Percentiles rank a stretch among this genome's conserved stretches.
Evolutionary conservation across 1,140 invertebrate genomes (phyloP).

Genomic region (Eriosoma lanigerum): DNA sequence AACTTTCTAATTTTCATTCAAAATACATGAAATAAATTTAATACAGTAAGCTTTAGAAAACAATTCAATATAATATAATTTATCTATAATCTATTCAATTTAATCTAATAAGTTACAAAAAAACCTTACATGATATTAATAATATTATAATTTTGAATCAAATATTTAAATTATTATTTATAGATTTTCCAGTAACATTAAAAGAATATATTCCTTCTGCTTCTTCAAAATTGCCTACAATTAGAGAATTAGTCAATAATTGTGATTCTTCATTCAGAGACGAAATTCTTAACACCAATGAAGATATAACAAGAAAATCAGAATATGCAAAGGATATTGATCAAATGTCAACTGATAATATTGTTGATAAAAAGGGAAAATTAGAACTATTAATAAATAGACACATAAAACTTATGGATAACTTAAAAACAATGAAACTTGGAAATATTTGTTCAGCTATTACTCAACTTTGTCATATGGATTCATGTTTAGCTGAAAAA

Average conservation of each 20-base stretch:
- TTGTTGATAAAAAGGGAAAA: constrained; percentile 42
- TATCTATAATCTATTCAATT: too few species aligned
- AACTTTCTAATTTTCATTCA: too few species aligned
- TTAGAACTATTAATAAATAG: constrained; percentile 65
- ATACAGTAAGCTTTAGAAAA: too few species aligned
- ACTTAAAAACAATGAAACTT: constrained; percentile 74
- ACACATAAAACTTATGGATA: constrained; percentile 83
- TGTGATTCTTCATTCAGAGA: constrained; percentile 38
- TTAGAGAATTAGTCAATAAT: constrained; percentile 41
- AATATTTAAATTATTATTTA: neutral
- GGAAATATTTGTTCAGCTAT: constrained; percentile 78
- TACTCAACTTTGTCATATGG: constrained; percentile 90
- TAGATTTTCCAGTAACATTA: constrained; percentile 33
- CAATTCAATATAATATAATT: too few species aligned
- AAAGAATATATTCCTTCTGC: constrained; percentile 13
- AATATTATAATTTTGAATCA: neutral
- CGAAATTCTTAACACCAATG: constrained; percentile 40
- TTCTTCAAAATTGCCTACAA: constrained; percentile 44
- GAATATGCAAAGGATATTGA: constrained; percentile 37
- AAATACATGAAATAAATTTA: too few species aligned
- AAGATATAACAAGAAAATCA: constrained; percentile 30
- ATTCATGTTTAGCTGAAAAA: constrained; percentile 82
- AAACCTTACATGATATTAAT: too few species aligned
- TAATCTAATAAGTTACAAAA: too few species aligned
- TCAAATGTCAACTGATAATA: constrained; percentile 37